Evolutionary conservation across 1,140 invertebrate genomes (phyloP).

Genomic region (Cherax quadricarinatus): DNA sequence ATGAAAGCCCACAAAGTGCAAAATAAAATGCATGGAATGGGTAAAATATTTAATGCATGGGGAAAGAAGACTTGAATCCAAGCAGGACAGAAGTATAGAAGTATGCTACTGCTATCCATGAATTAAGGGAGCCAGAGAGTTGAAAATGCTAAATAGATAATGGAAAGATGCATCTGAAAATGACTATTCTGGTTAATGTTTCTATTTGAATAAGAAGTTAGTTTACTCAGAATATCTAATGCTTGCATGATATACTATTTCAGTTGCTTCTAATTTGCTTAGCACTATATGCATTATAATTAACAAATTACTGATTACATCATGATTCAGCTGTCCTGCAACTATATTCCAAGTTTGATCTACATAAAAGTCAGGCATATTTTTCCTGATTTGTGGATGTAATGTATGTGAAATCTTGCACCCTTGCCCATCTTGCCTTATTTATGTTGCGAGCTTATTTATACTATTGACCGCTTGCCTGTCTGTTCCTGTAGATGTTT

Average conservation of each 20-base stretch:
- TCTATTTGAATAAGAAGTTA: neutral
- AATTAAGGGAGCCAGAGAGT: neutral
- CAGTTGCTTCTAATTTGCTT: constrained; percentile 8
- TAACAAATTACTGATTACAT: neutral
- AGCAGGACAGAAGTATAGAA: neutral
- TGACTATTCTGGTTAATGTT: neutral
- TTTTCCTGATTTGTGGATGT: constrained; percentile 17
- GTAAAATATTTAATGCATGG: neutral
- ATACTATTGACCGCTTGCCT: constrained; percentile 64
- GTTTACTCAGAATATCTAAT: neutral
- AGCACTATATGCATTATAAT: neutral
- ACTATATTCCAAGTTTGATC: neutral
- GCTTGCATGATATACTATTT: neutral
- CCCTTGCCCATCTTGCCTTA: constrained; percentile 37
- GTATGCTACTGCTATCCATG: neutral
- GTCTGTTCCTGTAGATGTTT: constrained; percentile 69
- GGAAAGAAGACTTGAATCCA: neutral
- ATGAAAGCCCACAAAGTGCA: neutral
- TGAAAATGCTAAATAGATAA: neutral
- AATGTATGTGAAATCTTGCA: constrained; percentile 60
- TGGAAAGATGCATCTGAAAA: neutral
- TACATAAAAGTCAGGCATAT: neutral
- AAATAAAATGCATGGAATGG: constrained; percentile 21
- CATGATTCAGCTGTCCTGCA: neutral
- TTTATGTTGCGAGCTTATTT: constrained; percentile 50